Conservation (phyloP, 2,888 invertebrate genomes). For the Volucella bombylans region DNA sequence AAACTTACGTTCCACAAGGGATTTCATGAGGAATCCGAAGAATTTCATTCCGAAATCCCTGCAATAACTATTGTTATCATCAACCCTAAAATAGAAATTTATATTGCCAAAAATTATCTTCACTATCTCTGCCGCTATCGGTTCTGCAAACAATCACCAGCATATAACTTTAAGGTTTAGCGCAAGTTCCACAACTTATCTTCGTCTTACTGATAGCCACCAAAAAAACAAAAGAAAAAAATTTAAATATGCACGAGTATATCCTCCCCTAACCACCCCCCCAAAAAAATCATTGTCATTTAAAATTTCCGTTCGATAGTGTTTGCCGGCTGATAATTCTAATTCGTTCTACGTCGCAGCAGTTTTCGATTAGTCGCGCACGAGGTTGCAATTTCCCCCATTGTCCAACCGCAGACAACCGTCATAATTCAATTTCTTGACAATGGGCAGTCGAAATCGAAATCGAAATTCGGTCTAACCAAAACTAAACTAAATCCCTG, state of each 20-base stretch:
- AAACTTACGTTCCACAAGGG: no score
- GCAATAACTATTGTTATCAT: no score
- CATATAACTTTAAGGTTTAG: conserved; percentile 11
- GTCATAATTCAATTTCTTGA: conserved; percentile 27
- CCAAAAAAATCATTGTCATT: not conserved
- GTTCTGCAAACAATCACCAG: conserved; percentile 27
- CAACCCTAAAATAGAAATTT: no score
- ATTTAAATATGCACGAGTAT: conserved; percentile 26
- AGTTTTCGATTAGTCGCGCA: conserved; percentile 24
- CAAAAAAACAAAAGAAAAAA: not conserved
- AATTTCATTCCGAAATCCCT: no score
- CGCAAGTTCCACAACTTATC: conserved; percentile 2
- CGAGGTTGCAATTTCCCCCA: not conserved
- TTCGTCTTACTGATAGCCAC: conserved; percentile 13
- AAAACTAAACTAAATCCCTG: conserved; percentile 27
- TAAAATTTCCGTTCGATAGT: not conserved
- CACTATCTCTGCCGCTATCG: conserved; percentile 39
- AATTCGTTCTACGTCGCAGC: not conserved
- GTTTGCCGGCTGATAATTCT: not conserved
- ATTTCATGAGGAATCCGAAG: no score
- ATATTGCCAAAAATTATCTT: no score
- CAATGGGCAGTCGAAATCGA: conserved; percentile 4
- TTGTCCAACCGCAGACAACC: conserved; percentile 9
- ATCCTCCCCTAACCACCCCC: not conserved
- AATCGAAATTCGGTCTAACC: conserved; percentile 15